Base-by-base conservation (phyloP, 2,888 invertebrate species). In the Lymantria monacha region DNA sequence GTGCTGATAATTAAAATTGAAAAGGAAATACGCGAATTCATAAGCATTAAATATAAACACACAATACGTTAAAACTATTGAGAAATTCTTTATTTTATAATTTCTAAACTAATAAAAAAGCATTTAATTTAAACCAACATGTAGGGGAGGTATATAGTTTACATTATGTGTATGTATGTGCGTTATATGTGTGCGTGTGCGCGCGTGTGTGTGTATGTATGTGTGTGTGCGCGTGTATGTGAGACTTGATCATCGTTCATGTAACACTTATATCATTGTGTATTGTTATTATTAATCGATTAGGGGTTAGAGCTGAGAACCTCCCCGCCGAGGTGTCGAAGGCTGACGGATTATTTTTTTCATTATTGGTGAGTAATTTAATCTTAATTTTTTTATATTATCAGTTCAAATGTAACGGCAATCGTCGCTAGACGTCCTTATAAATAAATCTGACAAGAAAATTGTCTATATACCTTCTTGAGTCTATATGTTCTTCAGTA, bases 71-170 rank as follows among this genome's bases (percentile, higher is more conserved):
- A 22, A 22, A 22, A 22, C 22, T 22, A 38, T 13, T 12, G 55
- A 59, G 60, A 30, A 44, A 61, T 80, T 81, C 78, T 82, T 82
- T 81, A 78, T 81, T 81, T 38, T 77, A 55, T 71, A 65, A 63
- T 62, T 75, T 71, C 73, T 74, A 74, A 3, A 77, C 69, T 69
- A 63, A 62, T n/a, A n/a, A 22, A 62, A 61, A 81, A 81, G 88
- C 87, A 87, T 87, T 88, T 87, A 87, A 87, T 87, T 88, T 87
- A 87, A 81, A 79, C 74, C n/a, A 79, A 81, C 76, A 60, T 58
- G 70, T 74, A 74, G 77, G 73, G n/a, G 75, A 68, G 76, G 74
- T 75, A 68, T 69, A 74, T 79, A 74, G 77, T 79, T 68, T 70
- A 65, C 66, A 64, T 66, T 63, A 10, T 30, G 42, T 33, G 41